Base-by-base conservation (phyloP, 2,888 invertebrate genomes). In the Protodeltote pygarga region DNA sequence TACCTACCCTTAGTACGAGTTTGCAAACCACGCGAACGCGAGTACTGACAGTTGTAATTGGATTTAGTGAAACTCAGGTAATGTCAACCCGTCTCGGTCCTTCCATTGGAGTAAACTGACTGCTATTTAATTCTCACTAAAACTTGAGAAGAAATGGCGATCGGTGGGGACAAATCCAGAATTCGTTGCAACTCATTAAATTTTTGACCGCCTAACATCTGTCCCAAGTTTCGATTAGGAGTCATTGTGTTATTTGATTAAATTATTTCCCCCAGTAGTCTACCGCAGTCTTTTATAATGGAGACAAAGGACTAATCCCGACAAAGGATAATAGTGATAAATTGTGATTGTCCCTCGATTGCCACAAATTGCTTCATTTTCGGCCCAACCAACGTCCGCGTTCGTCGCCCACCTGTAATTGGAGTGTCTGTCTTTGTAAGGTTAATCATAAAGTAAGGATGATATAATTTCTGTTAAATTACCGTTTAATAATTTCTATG, bases 331-430 rank as follows among this genome's bases (percentile, higher is more conserved):
- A 77, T 78, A 71, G 73, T 66, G 71, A 71, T 81, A 79, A 79
- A 75, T 73, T 67, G 67, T 73, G 76, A 77, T 79, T 81, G 81
- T 81, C 75, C 60, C 71, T 74, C 75, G 81, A 86, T 88, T 84
- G 73, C 81, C 72, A 73, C 76, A 86, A 89, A 89, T 89, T 89
- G 81, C 88, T 88, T 85, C 53, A 87, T 88, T 81, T 73, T 65
- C 71, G 51, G 55, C 58, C 62, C 65, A 61, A 59, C n/a, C n/a
- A n/a, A n/a, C n/a, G n/a, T n/a, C n/a, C n/a, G n/a, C n/a, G n/a
- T n/a, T n/a, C 55, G 54, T 61, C 65, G 73, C 69, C 77, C 65
- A 61, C 73, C 53, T 54, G 68, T 79, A 80, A 77, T 81, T 79
- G 75, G 63, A 62, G 55, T 61, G 67, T 66, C 63, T 66, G 60